These are phyloP conservation scores for Drosophila parvula DNA, from an alignment of 1,140 invertebrate species.

Conservation along the genomic window DNA sequence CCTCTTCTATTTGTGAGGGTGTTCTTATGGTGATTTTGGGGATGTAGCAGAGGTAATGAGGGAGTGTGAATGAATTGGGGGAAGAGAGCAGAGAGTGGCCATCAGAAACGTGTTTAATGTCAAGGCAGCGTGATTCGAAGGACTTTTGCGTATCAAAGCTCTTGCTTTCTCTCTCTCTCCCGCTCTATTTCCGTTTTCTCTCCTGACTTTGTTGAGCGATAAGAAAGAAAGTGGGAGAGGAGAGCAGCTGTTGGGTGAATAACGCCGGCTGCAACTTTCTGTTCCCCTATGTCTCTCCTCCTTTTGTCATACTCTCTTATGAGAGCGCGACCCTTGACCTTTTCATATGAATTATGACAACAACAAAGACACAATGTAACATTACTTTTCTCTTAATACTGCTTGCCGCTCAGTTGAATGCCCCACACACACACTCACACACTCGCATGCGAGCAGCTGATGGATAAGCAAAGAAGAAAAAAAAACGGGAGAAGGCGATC, in stretches of 20 bases:
- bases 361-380: slow-evolving; percentile 52
- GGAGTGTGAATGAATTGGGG: slow-evolving; percentile 3
- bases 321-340: slow-evolving; percentile 69
- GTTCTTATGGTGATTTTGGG: not conserved
- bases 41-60: slow-evolving; percentile 1
- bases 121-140: slow-evolving; percentile 47
- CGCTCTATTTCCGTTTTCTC: not conserved
- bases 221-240: slow-evolving; percentile 3
- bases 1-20: not conserved
- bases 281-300: not conserved
- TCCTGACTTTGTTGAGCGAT: not conserved
- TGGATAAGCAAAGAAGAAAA: slow-evolving; percentile 24
- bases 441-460: slow-evolving; percentile 50
- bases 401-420: slow-evolving; percentile 53
- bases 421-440: slow-evolving; percentile 31
- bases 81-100: not conserved
- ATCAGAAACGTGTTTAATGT: slow-evolving; percentile 44
- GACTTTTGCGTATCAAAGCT: slow-evolving; percentile 35
- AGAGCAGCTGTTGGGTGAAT: slow-evolving; percentile 41
- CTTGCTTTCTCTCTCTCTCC: slow-evolving; percentile 8
- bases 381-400: slow-evolving; percentile 42
- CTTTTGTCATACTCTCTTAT: not conserved
- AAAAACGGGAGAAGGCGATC: not conserved
- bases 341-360: slow-evolving; percentile 72
- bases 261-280: slow-evolving; percentile 63